Percentiles rank a stretch among this genome's conserved stretches.
These are phyloP conservation scores for Huso huso DNA, from an alignment of 2,797 vertebrate species.

Conservation along the genomic window DNA sequence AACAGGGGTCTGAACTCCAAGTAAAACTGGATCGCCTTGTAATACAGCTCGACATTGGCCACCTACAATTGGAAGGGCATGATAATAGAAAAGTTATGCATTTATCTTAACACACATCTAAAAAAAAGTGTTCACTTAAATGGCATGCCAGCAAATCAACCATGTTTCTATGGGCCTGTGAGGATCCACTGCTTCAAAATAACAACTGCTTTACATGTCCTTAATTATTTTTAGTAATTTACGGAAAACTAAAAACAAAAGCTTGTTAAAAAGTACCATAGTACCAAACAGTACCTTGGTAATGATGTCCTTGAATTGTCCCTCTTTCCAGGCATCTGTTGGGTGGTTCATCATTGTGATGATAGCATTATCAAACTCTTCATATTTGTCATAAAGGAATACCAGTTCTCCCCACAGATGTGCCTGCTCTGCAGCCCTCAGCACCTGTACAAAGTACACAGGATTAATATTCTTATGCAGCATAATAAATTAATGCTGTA, in stretches of 20 bases:
- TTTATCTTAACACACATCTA: background rate
- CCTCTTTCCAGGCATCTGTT: conserved; percentile 95
- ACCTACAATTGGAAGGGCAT: conserved; percentile 56
- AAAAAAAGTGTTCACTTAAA: background rate
- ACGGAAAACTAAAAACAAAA: background rate
- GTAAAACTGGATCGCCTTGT: conserved; percentile 91
- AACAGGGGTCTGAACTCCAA: conserved; percentile 92
- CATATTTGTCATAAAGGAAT: conserved; percentile 97
- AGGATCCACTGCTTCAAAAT: background rate
- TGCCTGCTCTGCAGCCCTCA: conserved; percentile 95
- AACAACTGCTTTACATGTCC: background rate
- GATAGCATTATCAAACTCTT: conserved; percentile 97
- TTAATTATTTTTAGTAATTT: background rate
- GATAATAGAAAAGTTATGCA: conserved; percentile 1
- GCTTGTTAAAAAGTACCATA: background rate
- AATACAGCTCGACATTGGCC: conserved; percentile 97
- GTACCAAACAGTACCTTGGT: conserved; percentile 72
- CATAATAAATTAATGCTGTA: too few species aligned
- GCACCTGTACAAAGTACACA: conserved; percentile 59
- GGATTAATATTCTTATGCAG: too few species aligned
- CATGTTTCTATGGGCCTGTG: too few species aligned
- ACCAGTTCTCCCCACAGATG: conserved; percentile 96
- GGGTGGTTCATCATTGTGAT: conserved; percentile 99
- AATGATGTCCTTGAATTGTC: conserved; percentile 98
- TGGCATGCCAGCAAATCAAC: background rate